Evolutionary conservation across 2,797 vertebrate genomes (phyloP), one percentile per base, ranked within the genome.

Genomic region (Crocidura indochinensis): DNA sequence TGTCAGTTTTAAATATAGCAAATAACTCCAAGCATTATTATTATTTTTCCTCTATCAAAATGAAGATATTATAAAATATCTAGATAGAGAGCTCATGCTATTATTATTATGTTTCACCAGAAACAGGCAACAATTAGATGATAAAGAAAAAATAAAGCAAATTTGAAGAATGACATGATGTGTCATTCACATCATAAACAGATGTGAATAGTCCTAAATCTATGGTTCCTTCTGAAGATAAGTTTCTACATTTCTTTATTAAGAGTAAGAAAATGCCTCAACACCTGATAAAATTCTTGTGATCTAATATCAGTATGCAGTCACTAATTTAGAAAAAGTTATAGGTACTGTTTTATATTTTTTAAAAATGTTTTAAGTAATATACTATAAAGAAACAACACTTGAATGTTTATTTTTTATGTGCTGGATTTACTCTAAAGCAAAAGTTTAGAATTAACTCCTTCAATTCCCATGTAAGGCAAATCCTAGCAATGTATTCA

Each of bases 261-360:
- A 60, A 19, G 12, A 74, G 8, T 65, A 27, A 82, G 77, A 51
- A 51, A 51, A 60, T 19, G 22, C 14, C 5, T 82, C 38, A 56
- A n/a, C 3, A 44, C 26, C 22, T 81, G 6, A 56, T 67, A 84
- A 0, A 71, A 29, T 60, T 22, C 9, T 88, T 79, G 24, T 11
- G 85, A 17, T 6, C 9, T 69, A 87, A 77, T 5, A 6, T 90
- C 81, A 60, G 46, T 71, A 86, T 77, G 31, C 68, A 87, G 73
- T 84, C 14, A 81, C n/a, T 87, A 71, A 27, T 79, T 8, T 26
- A 17, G 5, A 74, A 0, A 51, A 73, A 68, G 31, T 27, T 64
- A 76, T 19, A 26, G 17, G 1, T 56, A 29, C 3, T 77, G 53
- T 77, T 76, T 8, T 69, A 51, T 0, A 31, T 67, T 84, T 85